Percentiles rank a stretch among this genome's conserved stretches.
Conservation (phyloP, 2,797 vertebrate species). For the Arnoldichthys spilopterus region DNA sequence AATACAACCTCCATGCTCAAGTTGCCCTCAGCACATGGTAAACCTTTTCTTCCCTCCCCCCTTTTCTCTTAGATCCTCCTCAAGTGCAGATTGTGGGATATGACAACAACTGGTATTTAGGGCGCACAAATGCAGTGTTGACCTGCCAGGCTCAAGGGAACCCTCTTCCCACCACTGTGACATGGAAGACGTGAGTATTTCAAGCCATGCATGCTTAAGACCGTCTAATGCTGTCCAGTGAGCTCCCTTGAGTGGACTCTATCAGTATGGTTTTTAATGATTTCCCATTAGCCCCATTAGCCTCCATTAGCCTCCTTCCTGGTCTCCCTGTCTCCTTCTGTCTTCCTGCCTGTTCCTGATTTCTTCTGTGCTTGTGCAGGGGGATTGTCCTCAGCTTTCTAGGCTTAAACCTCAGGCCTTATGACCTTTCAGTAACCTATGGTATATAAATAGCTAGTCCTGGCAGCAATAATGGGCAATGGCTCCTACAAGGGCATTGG, state of each 20-base stretch:
- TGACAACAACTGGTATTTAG: conserved; percentile 88
- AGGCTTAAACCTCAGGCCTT: neutral
- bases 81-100: conserved; percentile 83
- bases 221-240: neutral
- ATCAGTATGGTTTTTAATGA: neutral
- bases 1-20: neutral
- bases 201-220: neutral
- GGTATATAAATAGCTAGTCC: neutral
- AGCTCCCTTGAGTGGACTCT: neutral
- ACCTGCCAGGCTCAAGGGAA: conserved; percentile 81
- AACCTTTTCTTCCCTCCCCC: neutral
- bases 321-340: neutral
- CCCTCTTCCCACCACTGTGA: conserved; percentile 70
- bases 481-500: conserved; percentile 1
- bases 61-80: conserved; percentile 75
- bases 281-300: conserved; percentile 14
- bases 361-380: neutral
- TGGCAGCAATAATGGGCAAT: neutral
- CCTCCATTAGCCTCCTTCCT: neutral
- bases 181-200: conserved; percentile 84
- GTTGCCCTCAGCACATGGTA: neutral
- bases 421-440: neutral
- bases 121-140: conserved; percentile 80
- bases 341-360: neutral
- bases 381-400: neutral